These are phyloP conservation scores for Xenopus tropicalis DNA, from an alignment of 2,113 vertebrate genomes.

Conservation along the genomic window UCB_Xtro_10.0 CM004446.2:4907501-4908000, in stretches of 20 bases:
- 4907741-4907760: not conserved
- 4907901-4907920: not conserved
- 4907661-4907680: not conserved
- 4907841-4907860: not conserved
- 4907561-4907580: no score
- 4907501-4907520: no score
- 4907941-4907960: no score
- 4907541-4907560: no score
- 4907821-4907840: conserved; percentile 7
- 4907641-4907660: not conserved
- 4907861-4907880: not conserved
- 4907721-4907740: not conserved
- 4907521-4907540: no score
- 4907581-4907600: no score
- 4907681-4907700: not conserved
- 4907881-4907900: not conserved
- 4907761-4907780: not conserved
- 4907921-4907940: no score
- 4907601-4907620: no score
- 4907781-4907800: conserved; percentile 9
- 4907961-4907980: no score
- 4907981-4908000: no score
- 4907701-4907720: not conserved
- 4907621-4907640: no score
- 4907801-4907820: not conserved